Evolutionary conservation across 2,113 vertebrate species (phyloP).

Genomic region (Anseranas semipalmata): DNA sequence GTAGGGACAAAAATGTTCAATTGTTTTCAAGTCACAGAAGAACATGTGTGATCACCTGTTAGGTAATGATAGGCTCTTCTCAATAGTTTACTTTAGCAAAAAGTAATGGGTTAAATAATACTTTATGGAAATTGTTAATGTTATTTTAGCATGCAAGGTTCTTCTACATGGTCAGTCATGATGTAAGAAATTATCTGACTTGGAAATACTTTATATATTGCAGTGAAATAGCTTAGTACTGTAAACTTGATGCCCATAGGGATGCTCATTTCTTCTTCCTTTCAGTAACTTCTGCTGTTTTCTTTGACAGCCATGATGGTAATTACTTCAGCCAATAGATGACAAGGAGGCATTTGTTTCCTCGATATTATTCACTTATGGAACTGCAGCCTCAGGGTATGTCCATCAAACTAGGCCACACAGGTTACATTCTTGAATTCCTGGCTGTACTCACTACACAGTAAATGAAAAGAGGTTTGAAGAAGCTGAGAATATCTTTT

Average conservation of each 20-base stretch:
- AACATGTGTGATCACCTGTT: not conserved
- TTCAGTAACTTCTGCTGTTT: conserved; percentile 16
- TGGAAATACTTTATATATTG: not conserved
- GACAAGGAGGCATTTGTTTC: conserved; percentile 66
- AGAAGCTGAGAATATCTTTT: not conserved
- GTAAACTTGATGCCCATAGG: not conserved
- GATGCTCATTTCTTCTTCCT: not conserved
- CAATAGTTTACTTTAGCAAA: not conserved
- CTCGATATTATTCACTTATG: conserved; percentile 57
- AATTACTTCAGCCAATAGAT: conserved; percentile 47
- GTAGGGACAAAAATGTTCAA: not conserved
- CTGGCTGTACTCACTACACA: not conserved
- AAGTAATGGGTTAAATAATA: not conserved
- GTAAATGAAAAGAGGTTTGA: not conserved
- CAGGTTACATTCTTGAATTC: conserved; percentile 29
- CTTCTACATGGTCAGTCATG: not conserved
- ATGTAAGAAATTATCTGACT: not conserved
- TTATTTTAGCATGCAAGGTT: not conserved
- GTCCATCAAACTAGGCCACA: conserved; percentile 32
- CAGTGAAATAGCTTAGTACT: not conserved
- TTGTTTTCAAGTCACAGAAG: not conserved
- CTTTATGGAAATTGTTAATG: not conserved
- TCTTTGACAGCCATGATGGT: not conserved
- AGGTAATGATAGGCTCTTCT: not conserved
- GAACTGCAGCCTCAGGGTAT: conserved; percentile 29